These are phyloP conservation scores for Dicranocentrus wangi DNA, from an alignment of 2,888 invertebrate species.

Conservation along the genomic window DNA sequence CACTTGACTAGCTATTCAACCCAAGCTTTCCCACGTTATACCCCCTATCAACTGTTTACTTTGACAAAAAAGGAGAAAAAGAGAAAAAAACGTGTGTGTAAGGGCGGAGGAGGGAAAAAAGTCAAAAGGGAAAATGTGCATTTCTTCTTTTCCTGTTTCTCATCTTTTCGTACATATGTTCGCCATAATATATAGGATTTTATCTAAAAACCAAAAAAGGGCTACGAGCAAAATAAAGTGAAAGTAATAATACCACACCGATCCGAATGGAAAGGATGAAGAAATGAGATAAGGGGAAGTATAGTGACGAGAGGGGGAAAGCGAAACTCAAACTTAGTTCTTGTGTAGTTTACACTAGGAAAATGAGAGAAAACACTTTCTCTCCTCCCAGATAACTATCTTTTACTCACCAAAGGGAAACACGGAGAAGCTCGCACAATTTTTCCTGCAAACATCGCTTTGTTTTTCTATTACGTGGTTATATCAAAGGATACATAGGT, in stretches of 20 bases:
- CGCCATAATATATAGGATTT: neutral
- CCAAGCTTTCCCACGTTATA: neutral
- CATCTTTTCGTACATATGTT: conserved; percentile 5
- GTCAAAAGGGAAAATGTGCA: neutral
- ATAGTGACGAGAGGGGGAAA: neutral
- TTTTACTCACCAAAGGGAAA: neutral
- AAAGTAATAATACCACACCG: conserved; percentile 6
- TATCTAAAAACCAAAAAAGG: conserved; percentile 3
- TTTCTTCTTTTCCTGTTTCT: neutral
- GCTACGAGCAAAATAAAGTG: neutral
- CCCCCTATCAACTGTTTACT: neutral
- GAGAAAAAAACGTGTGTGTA: no score
- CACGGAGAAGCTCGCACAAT: no score
- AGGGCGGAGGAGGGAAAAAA: neutral
- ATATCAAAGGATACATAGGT: no score
- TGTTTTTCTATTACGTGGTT: no score
- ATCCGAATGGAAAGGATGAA: conserved; percentile 4
- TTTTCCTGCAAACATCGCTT: no score
- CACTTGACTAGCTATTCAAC: conserved; percentile 33
- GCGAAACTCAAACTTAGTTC: neutral
- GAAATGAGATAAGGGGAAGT: conserved; percentile 11
- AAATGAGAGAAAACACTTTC: conserved; percentile 15
- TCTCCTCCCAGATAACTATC: conserved; percentile 3
- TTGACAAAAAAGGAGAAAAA: neutral
- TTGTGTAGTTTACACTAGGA: neutral